Evolutionary conservation across 1,140 invertebrate species (phyloP).

Genomic region (Hylaeus anthracinus): DNA sequence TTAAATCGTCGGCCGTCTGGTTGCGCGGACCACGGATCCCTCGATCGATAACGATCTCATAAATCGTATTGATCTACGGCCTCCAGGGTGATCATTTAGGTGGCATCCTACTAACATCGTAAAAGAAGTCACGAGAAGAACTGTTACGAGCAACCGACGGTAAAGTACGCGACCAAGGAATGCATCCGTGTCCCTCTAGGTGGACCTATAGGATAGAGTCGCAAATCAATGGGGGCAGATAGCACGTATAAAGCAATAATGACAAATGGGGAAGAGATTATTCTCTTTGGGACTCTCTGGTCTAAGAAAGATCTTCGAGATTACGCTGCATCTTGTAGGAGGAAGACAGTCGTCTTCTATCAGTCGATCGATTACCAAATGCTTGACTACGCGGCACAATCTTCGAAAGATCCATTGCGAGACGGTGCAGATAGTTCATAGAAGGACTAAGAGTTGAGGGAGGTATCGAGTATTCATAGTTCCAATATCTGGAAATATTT

Average conservation of each 20-base stretch:
- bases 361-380: neutral
- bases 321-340: neutral
- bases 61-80: slow-evolving; percentile 23
- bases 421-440: neutral
- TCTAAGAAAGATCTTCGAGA: slow-evolving; percentile 3
- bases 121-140: neutral
- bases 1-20: slow-evolving; percentile 27
- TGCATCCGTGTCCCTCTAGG: neutral
- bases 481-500: too few relatives aligned
- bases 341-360: neutral
- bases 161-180: slow-evolving; percentile 17
- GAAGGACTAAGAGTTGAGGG: too few relatives aligned
- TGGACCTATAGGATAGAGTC: neutral
- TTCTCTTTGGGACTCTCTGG: neutral
- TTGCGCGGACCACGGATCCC: neutral
- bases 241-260: slow-evolving; percentile 25
- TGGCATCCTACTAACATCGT: slow-evolving; percentile 11
- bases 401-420: slow-evolving; percentile 37
- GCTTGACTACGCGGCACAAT: neutral
- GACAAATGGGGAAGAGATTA: slow-evolving; percentile 2
- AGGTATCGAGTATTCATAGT: too few relatives aligned
- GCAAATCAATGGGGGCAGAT: neutral
- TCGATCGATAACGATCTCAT: neutral
- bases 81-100: slow-evolving; percentile 7
- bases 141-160: neutral